Conservation (phyloP, 2,888 invertebrate species). For the Orthosia incerta region DNA sequence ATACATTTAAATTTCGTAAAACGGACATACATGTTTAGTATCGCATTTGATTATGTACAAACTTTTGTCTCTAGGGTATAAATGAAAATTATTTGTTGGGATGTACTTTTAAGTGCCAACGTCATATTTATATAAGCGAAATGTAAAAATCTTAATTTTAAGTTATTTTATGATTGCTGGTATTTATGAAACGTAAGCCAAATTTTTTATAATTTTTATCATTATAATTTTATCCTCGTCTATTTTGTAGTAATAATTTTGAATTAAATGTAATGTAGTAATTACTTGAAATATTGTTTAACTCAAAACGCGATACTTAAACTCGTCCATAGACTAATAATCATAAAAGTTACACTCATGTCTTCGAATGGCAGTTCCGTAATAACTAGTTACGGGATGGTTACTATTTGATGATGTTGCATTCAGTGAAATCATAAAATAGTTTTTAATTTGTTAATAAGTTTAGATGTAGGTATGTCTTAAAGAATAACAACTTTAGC, state of each 20-base stretch:
- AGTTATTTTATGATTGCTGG: constrained; percentile 63
- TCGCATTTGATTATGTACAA: constrained; percentile 63
- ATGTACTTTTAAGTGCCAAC: constrained; percentile 57
- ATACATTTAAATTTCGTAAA: constrained; percentile 28
- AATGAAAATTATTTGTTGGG: constrained; percentile 34
- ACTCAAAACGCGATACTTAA: constrained; percentile 55
- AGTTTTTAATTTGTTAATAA: constrained; percentile 66
- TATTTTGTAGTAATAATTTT: constrained; percentile 40
- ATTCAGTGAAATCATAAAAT: constrained; percentile 49
- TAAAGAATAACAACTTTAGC: constrained; percentile 59
- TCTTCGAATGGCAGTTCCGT: constrained; percentile 26
- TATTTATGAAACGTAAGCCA: constrained; percentile 57
- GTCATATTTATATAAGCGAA: constrained; percentile 47
- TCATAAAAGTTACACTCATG: constrained; percentile 32
- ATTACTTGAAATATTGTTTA: constrained; percentile 33
- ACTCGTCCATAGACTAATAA: constrained; percentile 38
- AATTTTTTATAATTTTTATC: constrained; percentile 49
- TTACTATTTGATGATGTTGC: constrained; percentile 26
- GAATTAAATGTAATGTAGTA: constrained; percentile 36
- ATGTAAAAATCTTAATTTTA: constrained; percentile 44
- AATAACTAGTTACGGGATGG: neutral
- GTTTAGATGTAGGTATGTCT: constrained; percentile 67
- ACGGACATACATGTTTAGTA: constrained; percentile 54
- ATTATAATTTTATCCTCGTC: constrained; percentile 43
- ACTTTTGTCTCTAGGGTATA: constrained; percentile 40